Percentiles rank a stretch among this genome's conserved stretches.
Conservation (phyloP, 2,113 vertebrate genomes). For the Oostethus manadensis region DNA sequence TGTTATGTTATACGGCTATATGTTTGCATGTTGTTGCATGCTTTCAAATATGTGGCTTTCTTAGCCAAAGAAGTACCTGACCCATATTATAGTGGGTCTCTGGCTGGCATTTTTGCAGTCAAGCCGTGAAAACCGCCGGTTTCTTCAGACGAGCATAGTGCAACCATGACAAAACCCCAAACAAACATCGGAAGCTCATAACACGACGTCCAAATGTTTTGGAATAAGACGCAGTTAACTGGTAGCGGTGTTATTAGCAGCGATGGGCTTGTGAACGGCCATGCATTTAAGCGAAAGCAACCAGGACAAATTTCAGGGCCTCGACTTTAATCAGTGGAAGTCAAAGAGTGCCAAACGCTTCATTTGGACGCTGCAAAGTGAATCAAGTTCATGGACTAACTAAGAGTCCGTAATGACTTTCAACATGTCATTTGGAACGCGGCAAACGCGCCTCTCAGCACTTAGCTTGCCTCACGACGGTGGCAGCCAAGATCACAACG, state of each 20-base stretch:
- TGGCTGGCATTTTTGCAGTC: too few species aligned
- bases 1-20: too few species aligned
- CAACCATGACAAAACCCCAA: too few species aligned
- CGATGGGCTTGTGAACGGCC: neutral
- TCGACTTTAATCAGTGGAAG: slow-evolving; percentile 5
- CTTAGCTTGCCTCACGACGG: slow-evolving; percentile 15
- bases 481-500: slow-evolving; percentile 18
- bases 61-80: too few species aligned
- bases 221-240: too few species aligned
- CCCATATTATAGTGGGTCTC: too few species aligned
- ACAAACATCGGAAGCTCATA: too few species aligned
- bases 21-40: too few species aligned
- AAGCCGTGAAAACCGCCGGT: too few species aligned
- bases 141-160: too few species aligned
- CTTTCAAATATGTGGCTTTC: too few species aligned
- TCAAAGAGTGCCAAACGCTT: slow-evolving; percentile 1
- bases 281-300: neutral
- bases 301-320: neutral
- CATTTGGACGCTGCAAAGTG: slow-evolving; percentile 7
- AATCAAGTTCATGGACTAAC: slow-evolving; percentile 3
- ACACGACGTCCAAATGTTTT: too few species aligned
- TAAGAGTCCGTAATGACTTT: slow-evolving; percentile 5
- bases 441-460: slow-evolving; percentile 4
- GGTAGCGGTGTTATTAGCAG: neutral
- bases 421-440: slow-evolving; percentile 9